Base-by-base conservation (phyloP, 53 echinoderm and acorn worm species). In the Holothuria leucospilota region DNA sequence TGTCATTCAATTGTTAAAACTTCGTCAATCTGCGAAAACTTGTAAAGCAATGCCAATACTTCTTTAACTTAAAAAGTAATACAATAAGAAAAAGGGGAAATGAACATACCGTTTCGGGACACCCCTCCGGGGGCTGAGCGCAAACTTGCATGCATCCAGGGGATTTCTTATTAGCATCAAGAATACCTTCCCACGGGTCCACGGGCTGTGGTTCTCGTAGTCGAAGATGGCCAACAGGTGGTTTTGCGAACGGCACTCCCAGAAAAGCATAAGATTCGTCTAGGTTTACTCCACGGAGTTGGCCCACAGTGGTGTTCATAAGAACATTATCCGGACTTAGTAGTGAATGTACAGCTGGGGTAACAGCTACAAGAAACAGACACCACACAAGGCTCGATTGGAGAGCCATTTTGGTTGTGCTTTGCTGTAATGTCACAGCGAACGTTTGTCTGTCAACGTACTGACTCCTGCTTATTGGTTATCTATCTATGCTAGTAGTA, bases 241-340 rank as follows among this genome's bases (percentile, higher is more conserved):
- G 85, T 53, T 85, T 21, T 23, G 85, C 85, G 29, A 68, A 85
- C 15, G 85, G 71, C 42, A 85, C 53, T 13, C 85, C 85, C n/a
- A 68, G 69, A 56, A 85, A 85, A 24, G 41, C 85, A 20, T 51
- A 53, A 5, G 85, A 39, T 39, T 69, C 51, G 23, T 85, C 85
- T 20, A 68, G 14, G 40, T 85, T 46, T 13, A 85, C 15, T 3
- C 85, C 85, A 18, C 69, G 85, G 16, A 85, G 26, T 42, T 39
- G 23, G 10, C 85, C 85, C 53, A 46, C n/a, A 12, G 41, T 66
- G 24, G 68, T 85, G 29, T 69, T 28, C 40, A 85, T 51, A 16
- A 39, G 26, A 23, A 85, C 39, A 38, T 40, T 34, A 41, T 66
- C 83, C 20, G 26, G 21, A 6, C 56, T 23, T 12, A 78, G 53